Conservation (phyloP, 2,797 vertebrate genomes). For the Holocentrus rufus region DNA sequence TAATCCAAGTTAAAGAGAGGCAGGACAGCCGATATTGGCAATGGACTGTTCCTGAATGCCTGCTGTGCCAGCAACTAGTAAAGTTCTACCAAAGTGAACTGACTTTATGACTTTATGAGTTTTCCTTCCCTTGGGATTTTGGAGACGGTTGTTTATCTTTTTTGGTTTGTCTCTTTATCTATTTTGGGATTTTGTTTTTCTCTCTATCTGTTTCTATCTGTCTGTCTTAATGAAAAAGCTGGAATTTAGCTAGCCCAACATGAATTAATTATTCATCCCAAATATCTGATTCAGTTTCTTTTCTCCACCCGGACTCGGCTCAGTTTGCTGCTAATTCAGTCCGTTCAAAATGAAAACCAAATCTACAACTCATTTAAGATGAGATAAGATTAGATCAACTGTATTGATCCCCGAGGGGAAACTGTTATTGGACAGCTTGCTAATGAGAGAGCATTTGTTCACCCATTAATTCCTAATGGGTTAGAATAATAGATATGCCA, state of each 20-base stretch:
- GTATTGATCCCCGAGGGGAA: slow-evolving; percentile 32
- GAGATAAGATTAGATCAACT: slow-evolving; percentile 12
- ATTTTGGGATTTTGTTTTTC: neutral
- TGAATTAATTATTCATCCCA: slow-evolving; percentile 36
- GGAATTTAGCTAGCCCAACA: neutral
- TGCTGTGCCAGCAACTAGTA: neutral
- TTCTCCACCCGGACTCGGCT: neutral
- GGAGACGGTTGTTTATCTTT: neutral
- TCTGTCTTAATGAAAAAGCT: neutral
- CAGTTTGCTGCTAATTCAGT: slow-evolving; percentile 18
- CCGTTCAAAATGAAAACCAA: slow-evolving; percentile 15
- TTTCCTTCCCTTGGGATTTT: neutral
- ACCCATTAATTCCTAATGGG: too few species aligned
- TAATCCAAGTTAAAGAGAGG: neutral
- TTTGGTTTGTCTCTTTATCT: neutral
- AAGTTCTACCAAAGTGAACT: slow-evolving; percentile 39
- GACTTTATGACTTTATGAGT: slow-evolving; percentile 20
- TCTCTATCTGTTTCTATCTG: neutral
- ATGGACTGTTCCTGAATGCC: too few species aligned
- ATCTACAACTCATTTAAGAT: neutral
- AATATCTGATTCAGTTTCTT: neutral
- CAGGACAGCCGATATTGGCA: neutral
- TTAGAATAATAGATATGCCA: too few species aligned
- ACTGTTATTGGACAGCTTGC: too few species aligned
- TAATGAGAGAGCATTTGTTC: too few species aligned